These are phyloP conservation scores for Ophiodon elongatus DNA, from an alignment of 2,113 vertebrate genomes.

Conservation along the genomic window DNA sequence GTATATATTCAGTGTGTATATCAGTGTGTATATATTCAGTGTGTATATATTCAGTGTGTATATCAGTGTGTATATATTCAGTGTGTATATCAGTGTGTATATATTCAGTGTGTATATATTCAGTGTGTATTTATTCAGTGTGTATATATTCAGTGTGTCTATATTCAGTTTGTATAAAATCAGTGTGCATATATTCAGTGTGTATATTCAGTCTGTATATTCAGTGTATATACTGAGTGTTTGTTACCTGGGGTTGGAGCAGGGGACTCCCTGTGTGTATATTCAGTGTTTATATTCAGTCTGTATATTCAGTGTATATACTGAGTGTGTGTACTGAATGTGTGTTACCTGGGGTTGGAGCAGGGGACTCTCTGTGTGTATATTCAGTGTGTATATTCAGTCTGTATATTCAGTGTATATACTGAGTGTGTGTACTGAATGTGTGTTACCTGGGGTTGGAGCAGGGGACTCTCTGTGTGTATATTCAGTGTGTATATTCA, in stretches of 20 bases:
- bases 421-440: neutral
- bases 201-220: neutral
- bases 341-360: too few relatives aligned
- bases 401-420: neutral
- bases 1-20: too few relatives aligned
- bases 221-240: neutral
- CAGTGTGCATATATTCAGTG: neutral
- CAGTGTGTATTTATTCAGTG: too few relatives aligned
- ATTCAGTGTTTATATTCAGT: neutral
- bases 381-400: neutral
- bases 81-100: too few relatives aligned
- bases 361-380: neutral
- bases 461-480: too few relatives aligned
- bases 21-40: neutral
- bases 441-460: too few relatives aligned
- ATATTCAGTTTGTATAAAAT: too few relatives aligned
- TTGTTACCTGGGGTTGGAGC: too few relatives aligned
- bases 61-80: too few relatives aligned
- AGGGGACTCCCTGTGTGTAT: too few relatives aligned
- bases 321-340: too few relatives aligned
- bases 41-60: neutral
- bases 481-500: neutral
- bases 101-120: too few relatives aligned
- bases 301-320: neutral
- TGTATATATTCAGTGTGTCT: neutral